Percentiles rank a stretch among this genome's conserved stretches.
Evolutionary conservation across 1,140 invertebrate species (phyloP).

Genomic region (Drosophila murphyi): DNA sequence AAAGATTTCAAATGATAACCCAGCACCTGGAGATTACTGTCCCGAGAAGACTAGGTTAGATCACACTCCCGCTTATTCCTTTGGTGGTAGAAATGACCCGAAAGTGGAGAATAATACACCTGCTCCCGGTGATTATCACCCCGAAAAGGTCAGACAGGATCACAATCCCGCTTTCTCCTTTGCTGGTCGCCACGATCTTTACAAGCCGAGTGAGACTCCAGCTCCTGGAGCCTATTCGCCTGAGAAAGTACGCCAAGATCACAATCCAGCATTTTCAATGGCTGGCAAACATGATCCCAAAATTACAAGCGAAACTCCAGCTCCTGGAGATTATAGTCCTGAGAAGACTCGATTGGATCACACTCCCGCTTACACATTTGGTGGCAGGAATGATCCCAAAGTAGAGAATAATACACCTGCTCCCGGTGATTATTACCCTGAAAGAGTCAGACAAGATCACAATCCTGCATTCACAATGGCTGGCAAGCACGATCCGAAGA

Average conservation of each 20-base stretch:
- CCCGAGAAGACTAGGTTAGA: constrained; percentile 88
- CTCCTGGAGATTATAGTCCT: constrained; percentile 91
- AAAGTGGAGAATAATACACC: constrained; percentile 87
- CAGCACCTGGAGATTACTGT: constrained; percentile 90
- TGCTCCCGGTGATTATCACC: constrained; percentile 86
- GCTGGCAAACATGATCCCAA: constrained; percentile 87
- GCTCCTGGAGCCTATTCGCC: constrained; percentile 87
- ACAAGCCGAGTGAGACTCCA: constrained; percentile 85
- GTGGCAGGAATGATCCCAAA: constrained; percentile 84
- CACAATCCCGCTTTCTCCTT: constrained; percentile 86
- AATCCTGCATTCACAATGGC: constrained; percentile 86
- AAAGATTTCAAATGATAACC: constrained; percentile 89
- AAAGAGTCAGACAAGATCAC: constrained; percentile 87
- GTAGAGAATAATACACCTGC: constrained; percentile 82
- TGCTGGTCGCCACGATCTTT: constrained; percentile 85
- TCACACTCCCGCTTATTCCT: constrained; percentile 86
- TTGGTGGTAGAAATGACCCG: constrained; percentile 85
- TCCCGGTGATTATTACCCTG: constrained; percentile 87
- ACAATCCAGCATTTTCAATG: constrained; percentile 87
- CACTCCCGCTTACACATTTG: constrained; percentile 86
- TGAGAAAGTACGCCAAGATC: constrained; percentile 87
- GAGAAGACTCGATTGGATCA: constrained; percentile 88
- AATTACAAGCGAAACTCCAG: constrained; percentile 88
- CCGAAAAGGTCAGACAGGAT: constrained; percentile 87
- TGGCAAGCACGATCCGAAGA: constrained; percentile 84